Conservation (phyloP, 2,888 invertebrate species). For the Blastobasis adustella region DNA sequence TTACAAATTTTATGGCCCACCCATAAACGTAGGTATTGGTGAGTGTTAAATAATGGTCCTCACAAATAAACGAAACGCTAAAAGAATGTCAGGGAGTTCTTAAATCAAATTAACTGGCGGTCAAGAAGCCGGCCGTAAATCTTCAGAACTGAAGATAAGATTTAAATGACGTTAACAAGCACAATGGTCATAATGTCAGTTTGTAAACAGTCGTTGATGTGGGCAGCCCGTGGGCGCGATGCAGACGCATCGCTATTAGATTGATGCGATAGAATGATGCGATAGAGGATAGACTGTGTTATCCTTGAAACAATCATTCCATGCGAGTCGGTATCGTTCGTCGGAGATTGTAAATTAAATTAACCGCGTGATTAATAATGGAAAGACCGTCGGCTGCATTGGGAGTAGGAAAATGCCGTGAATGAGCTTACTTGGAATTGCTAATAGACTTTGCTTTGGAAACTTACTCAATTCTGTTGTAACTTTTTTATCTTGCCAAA, state of each 20-base stretch:
- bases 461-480: not conserved
- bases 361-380: constrained; percentile 56
- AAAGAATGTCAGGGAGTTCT: too few relatives aligned
- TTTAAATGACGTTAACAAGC: not conserved
- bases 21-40: too few relatives aligned
- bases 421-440: constrained; percentile 1
- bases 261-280: constrained; percentile 17
- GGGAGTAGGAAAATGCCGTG: constrained; percentile 37
- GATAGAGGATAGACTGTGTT: constrained; percentile 10
- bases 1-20: too few relatives aligned
- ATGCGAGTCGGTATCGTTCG: constrained; percentile 33
- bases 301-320: constrained; percentile 26
- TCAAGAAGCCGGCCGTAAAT: too few relatives aligned
- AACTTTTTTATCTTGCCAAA: too few relatives aligned
- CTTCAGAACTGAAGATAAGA: not conserved
- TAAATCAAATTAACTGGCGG: too few relatives aligned
- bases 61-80: too few relatives aligned
- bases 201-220: not conserved
- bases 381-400: constrained; percentile 43
- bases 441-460: constrained; percentile 1
- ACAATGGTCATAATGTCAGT: not conserved
- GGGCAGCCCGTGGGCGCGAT: constrained; percentile 2
- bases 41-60: too few relatives aligned
- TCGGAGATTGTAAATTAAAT: constrained; percentile 50
- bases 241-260: constrained; percentile 13